Base-by-base conservation (phyloP, 2,797 vertebrate species). In the Chelmon rostratus region DNA sequence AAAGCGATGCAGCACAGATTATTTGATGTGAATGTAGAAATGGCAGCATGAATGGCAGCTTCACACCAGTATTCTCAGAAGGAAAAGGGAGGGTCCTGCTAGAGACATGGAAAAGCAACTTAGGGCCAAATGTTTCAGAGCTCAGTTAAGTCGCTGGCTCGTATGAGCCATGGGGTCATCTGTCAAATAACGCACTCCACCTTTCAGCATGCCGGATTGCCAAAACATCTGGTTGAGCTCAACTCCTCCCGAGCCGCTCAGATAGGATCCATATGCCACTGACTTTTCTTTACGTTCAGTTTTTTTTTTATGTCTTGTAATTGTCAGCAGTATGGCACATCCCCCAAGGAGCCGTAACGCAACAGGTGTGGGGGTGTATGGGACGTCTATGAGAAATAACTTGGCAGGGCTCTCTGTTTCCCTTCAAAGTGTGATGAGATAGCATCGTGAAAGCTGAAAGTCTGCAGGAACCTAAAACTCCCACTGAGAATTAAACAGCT, bases 181-280 rank as follows among this genome's bases (percentile, higher is more conserved):
- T 46, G 72, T 79, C 78, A 75, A 70, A 65, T 9, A 44, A 58
- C 75, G 77, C 66, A 49, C 74, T 83, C 68, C 2, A 77, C 76
- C 58, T 83, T 77, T 85, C 78, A 85, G 23, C 77, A 50, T 23
- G 68, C 37, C 15, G 21, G 28, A 68, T 50, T 13, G 28, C 57
- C 35, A 70, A 57, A 81, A 85, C 87, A 85, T 89, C 68, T 85
- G 82, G 58, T 28, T 5, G 50, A 59, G 75, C 86, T 23, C 70
- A 50, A 37, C 9, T 59, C 62, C 23, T 19, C 44, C 37, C 6
- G 40, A 66, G 64, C 73, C 37, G 25, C 76, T 78, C 23, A 31
- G 80, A 76, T 31, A 54, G 15, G 28, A 76, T 84, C 79, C 82
- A 64, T 38, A 75, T 70, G 72, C 72, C 28, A 13, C 18, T 12